Percentiles rank a stretch among this genome's conserved stretches.
These are phyloP conservation scores for Botia kubotai DNA, from an alignment of 2,797 vertebrate species.

Conservation along the genomic window DNA sequence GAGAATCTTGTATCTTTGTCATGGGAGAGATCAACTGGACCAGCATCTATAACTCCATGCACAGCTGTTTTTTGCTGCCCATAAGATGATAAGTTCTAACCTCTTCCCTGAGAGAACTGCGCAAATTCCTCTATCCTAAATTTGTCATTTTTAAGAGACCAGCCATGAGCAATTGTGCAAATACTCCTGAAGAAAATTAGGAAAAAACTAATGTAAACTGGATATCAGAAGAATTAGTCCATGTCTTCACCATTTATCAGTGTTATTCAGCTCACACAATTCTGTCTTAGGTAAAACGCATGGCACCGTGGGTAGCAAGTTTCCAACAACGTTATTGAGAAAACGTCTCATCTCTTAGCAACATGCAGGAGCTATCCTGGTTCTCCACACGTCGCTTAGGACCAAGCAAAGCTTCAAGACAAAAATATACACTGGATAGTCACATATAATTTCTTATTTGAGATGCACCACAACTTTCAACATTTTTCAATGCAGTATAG, in stretches of 20 bases:
- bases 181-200: slow-evolving; percentile 45
- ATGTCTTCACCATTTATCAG: slow-evolving; percentile 4
- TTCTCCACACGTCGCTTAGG: slow-evolving; percentile 76
- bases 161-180: slow-evolving; percentile 57
- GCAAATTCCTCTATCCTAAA: slow-evolving; percentile 15
- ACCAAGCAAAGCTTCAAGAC: slow-evolving; percentile 76
- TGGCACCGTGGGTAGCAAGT: slow-evolving; percentile 38
- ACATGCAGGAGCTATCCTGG: slow-evolving; percentile 79
- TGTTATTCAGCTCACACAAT: slow-evolving; percentile 3
- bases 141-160: slow-evolving; percentile 21
- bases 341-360: slow-evolving; percentile 80
- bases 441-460: slow-evolving; percentile 7
- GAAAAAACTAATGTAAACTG: slow-evolving; percentile 53
- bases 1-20: slow-evolving; percentile 16
- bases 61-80: slow-evolving; percentile 36
- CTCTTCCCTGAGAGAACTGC: slow-evolving; percentile 50
- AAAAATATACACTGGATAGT: slow-evolving; percentile 33
- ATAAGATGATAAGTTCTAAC: slow-evolving; percentile 31
- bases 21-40: slow-evolving; percentile 35
- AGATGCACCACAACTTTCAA: background rate
- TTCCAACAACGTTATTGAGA: slow-evolving; percentile 69
- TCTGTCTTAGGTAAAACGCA: slow-evolving; percentile 21
- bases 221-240: slow-evolving; percentile 38
- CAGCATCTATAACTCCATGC: slow-evolving; percentile 24
- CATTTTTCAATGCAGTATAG: background rate